Evolutionary conservation across 1,140 invertebrate species (phyloP), one percentile per base, ranked within the genome.

Genomic region (Coelopa frigida): DNA sequence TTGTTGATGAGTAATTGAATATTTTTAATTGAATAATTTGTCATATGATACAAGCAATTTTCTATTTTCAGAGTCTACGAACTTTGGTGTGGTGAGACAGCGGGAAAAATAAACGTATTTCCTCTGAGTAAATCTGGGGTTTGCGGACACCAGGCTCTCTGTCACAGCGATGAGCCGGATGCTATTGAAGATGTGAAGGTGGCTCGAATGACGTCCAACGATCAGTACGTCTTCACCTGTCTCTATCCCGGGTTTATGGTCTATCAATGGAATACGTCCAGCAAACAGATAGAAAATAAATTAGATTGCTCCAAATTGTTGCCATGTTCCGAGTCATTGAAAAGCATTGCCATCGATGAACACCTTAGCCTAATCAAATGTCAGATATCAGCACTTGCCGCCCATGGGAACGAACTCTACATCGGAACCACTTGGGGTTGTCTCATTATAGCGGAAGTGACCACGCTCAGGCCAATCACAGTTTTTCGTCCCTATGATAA

Each of bases 401-500:
- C 81, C 15, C 72, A 83, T 50, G 76, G 79, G 36, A 78, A 78
- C 43, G 78, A 84, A 48, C 70, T 94, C 7, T 93, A 91, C 61
- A 84, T 92, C 42, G 92, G 91, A 27, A 94, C 91, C 3, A 88
- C 85, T 2, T 92, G 89, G 86, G 92, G 92, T 7, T 93, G 90
- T 61, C 74, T 95, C 24, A 85, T 94, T 15, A 84, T 94, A 1
- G 88, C 87, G 3, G 88, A 91, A 66, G 78, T 82, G 26, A 75
- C 77, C 33, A 81, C 85, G 3, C 72, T 95, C 44, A 73, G 86
- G 17, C 92, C 91, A 0, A 82, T 94, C 23, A 92, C 89, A 1
- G 86, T 94, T 12, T 94, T 94, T 68, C 73, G 90, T 41, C 91
- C 91, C 1, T 92, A 89, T 58, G 86, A 91, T 65, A 85, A 88